These are phyloP conservation scores for Clistopyga incitator DNA, from an alignment of 2,888 invertebrate genomes.

Conservation along the genomic window DNA sequence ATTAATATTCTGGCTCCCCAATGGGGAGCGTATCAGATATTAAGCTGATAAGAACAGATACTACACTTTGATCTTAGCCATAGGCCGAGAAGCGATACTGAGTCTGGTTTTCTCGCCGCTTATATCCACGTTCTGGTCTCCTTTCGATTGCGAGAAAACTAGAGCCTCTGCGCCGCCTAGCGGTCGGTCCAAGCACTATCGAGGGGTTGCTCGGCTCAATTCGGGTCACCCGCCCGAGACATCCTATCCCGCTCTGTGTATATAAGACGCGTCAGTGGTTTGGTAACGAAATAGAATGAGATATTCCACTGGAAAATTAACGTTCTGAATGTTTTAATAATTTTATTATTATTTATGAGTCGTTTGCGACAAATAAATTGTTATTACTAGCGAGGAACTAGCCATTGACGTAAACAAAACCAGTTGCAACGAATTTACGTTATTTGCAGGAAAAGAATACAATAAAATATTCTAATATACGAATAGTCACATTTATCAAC, in stretches of 20 bases:
- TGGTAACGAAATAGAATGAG: neutral
- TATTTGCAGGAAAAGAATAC: too few relatives aligned
- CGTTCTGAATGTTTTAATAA: neutral
- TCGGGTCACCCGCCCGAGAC: neutral
- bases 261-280: neutral
- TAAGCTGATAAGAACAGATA: conserved; percentile 42
- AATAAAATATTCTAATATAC: too few relatives aligned
- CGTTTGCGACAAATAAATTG: neutral
- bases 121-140: too few relatives aligned
- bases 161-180: too few relatives aligned
- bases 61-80: neutral
- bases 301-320: neutral
- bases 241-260: neutral
- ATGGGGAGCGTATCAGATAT: conserved; percentile 38
- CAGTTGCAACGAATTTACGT: too few relatives aligned
- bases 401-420: neutral
- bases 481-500: too few relatives aligned
- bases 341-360: neutral
- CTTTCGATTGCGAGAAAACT: too few relatives aligned
- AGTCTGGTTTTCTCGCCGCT: too few relatives aligned
- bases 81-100: neutral
- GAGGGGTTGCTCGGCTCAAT: neutral
- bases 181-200: too few relatives aligned
- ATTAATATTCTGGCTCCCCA: conserved; percentile 32
- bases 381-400: neutral